phyloP scores from a whole-genome alignment of 2,797 vertebrate species.

The Mastacembelus armatus region DNA sequence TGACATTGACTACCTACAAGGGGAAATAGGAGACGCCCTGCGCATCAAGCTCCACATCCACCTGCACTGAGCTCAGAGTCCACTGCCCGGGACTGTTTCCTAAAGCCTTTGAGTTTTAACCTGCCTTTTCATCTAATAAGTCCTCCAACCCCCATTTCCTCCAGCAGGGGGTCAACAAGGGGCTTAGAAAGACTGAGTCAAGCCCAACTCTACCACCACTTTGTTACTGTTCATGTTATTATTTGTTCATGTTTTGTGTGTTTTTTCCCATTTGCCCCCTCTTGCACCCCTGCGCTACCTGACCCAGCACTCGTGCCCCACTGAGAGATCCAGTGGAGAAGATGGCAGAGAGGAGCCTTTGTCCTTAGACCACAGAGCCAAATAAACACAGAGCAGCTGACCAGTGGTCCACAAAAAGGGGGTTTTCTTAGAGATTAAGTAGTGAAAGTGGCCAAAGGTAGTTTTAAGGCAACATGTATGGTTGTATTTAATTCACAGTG shows the following conservation, averaged over 20 bases:
- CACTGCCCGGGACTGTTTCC: conserved; percentile 70
- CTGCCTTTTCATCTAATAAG: conserved; percentile 53
- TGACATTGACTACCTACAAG: conserved; percentile 89
- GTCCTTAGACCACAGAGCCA: conserved; percentile 60
- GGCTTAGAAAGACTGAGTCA: conserved; percentile 80
- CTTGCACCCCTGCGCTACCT: conserved; percentile 27
- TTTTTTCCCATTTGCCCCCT: conserved; percentile 46
- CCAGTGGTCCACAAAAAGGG: conserved; percentile 38
- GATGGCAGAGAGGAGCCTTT: conserved; percentile 73
- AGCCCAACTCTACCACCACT: conserved; percentile 78
- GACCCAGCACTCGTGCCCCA: conserved; percentile 60
- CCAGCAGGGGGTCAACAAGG: conserved; percentile 58
- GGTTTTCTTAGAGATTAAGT: conserved; percentile 33
- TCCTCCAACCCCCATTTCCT: conserved; percentile 57
- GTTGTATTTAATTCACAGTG: conserved; percentile 36
- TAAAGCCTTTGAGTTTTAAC: conserved; percentile 62
- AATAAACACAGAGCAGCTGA: conserved; percentile 40
- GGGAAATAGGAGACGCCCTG: conserved; percentile 88
- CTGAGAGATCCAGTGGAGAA: conserved; percentile 57
- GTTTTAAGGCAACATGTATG: conserved; percentile 13
- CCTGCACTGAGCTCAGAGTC: conserved; percentile 85
- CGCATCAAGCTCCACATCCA: conserved; percentile 91
- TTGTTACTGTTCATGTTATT: conserved; percentile 78
- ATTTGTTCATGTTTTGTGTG: conserved; percentile 68
- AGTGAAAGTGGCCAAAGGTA: conserved; percentile 53